phyloP scores from a whole-genome alignment of 1,140 invertebrate genomes.

The Aphis craccivora region DNA sequence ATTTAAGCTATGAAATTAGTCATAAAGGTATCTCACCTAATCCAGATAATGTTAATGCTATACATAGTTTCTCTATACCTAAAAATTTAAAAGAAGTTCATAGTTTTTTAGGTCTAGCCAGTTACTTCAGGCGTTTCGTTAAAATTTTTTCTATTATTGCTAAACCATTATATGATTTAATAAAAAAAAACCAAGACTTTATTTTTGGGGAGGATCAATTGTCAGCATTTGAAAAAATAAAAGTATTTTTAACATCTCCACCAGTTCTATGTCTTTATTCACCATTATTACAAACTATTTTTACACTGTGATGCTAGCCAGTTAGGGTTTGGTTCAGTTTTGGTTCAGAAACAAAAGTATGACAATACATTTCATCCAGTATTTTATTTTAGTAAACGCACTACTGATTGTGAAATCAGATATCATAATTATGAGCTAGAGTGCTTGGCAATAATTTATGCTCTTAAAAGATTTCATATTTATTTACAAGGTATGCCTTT shows the following conservation, averaged over 20 bases:
- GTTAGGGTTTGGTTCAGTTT: neutral
- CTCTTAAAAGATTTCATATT: conserved; percentile 18
- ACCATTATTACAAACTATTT: too few relatives aligned
- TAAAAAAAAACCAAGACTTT: neutral
- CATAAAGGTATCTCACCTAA: neutral
- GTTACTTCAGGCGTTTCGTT: too few relatives aligned
- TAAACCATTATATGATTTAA: too few relatives aligned
- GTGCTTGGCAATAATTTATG: neutral
- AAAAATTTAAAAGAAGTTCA: too few relatives aligned
- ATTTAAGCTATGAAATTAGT: neutral
- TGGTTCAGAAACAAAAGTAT: neutral
- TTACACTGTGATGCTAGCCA: neutral
- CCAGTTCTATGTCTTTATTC: too few relatives aligned
- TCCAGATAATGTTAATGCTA: neutral
- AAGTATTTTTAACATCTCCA: neutral
- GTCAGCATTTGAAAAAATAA: neutral
- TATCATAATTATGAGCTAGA: neutral
- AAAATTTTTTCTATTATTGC: too few relatives aligned
- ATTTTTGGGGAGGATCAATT: neutral
- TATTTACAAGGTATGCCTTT: neutral
- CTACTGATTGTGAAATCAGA: neutral
- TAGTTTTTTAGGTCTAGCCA: too few relatives aligned
- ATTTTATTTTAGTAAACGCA: neutral
- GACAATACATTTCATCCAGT: neutral
- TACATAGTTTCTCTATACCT: too few relatives aligned